Conservation (phyloP, 2,888 invertebrate species). For the Limulus polyphemus region DNA sequence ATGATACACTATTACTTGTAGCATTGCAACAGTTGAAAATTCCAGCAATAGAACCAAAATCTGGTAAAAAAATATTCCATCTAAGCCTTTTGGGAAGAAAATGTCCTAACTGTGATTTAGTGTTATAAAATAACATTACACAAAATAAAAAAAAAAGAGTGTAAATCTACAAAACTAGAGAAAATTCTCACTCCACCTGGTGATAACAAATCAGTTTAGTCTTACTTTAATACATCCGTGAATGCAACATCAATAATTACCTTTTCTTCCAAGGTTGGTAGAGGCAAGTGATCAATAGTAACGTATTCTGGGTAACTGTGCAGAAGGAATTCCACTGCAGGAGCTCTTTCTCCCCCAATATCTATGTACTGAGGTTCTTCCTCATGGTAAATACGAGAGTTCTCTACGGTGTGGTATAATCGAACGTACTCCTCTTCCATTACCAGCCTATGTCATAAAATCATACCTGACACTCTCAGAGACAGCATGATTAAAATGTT, state of each 20-base stretch:
- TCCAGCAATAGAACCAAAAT: no score
- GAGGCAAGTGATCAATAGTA: conserved; percentile 55
- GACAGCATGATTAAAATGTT: no score
- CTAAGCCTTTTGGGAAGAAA: no score
- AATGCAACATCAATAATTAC: conserved; percentile 36
- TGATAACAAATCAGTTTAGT: background rate
- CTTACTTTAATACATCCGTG: conserved; percentile 30
- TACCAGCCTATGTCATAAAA: conserved; percentile 39
- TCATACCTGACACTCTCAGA: background rate
- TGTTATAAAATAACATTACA: no score
- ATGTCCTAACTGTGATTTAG: no score
- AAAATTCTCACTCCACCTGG: background rate
- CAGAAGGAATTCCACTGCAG: conserved; percentile 57
- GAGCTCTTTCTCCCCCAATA: conserved; percentile 53
- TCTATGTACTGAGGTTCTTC: conserved; percentile 59
- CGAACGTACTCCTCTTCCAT: conserved; percentile 49
- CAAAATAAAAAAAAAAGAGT: no score
- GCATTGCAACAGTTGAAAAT: no score
- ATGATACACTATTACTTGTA: no score
- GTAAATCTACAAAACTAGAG: no score
- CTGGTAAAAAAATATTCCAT: no score
- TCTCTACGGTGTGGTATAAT: conserved; percentile 71
- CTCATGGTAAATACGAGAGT: conserved; percentile 71
- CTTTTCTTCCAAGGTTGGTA: conserved; percentile 51
- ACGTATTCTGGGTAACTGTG: conserved; percentile 63